Conservation (phyloP, 2,113 vertebrate genomes). For the Rhea pennata region DNA sequence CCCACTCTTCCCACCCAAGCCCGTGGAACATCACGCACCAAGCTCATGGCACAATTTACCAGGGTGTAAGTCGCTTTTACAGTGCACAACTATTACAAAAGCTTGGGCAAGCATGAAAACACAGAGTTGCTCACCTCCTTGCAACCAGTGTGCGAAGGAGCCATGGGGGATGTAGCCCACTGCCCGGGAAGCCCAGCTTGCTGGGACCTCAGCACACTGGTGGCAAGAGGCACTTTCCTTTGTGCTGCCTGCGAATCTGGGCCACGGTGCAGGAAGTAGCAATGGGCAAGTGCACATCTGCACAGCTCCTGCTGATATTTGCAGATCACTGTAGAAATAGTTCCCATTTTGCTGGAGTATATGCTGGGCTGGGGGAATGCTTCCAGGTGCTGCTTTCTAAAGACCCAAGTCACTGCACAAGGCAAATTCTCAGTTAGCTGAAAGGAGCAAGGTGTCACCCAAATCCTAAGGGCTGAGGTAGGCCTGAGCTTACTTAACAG, state of each 20-base stretch:
- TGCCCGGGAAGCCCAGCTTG: neutral
- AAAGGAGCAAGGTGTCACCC: neutral
- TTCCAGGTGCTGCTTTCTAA: neutral
- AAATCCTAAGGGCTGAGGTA: neutral
- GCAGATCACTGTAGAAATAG: too few species aligned
- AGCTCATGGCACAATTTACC: too few species aligned
- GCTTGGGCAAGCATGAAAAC: too few species aligned
- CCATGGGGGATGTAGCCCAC: too few species aligned
- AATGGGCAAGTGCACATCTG: neutral
- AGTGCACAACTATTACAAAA: too few species aligned
- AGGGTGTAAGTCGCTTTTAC: too few species aligned
- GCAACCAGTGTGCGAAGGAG: too few species aligned
- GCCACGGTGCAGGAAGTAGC: neutral
- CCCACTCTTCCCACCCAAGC: too few species aligned
- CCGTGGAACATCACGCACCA: too few species aligned
- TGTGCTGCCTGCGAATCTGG: neutral
- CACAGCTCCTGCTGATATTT: neutral
- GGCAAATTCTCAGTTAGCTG: neutral
- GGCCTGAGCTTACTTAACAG: neutral
- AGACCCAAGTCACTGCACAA: neutral
- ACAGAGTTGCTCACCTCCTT: too few species aligned
- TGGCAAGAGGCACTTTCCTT: too few species aligned
- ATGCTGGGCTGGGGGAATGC: neutral
- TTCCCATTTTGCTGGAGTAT: neutral
- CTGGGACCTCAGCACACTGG: neutral